phyloP scores from a whole-genome alignment of 2,797 vertebrate genomes.

The Sebastes kiyomatsui region DNA sequence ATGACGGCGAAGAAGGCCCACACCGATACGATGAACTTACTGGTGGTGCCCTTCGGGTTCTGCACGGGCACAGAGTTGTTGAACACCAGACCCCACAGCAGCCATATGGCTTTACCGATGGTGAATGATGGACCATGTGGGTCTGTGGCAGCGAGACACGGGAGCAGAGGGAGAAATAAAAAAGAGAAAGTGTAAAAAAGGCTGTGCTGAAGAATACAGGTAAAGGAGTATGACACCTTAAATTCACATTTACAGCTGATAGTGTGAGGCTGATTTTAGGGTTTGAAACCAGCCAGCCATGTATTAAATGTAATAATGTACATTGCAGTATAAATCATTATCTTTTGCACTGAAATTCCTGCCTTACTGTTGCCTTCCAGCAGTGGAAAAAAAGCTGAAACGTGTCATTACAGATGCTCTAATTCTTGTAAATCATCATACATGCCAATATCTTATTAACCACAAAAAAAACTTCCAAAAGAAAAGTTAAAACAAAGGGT shows the following conservation, averaged over 20 bases:
- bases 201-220: background rate
- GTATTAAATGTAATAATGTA: background rate
- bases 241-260: constrained; percentile 3
- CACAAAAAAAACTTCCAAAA: background rate
- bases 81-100: constrained; percentile 98
- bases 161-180: background rate
- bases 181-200: background rate
- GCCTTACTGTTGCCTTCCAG: background rate
- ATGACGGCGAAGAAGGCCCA: constrained; percentile 99
- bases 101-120: constrained; percentile 96
- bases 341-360: background rate
- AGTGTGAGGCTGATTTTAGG: background rate
- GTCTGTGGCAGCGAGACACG: constrained; percentile 77
- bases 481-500: background rate
- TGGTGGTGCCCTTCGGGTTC: constrained; percentile 97
- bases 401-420: background rate
- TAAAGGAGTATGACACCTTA: background rate
- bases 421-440: background rate
- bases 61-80: constrained; percentile 99
- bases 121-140: constrained; percentile 98
- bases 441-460: background rate
- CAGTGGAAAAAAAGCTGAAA: background rate
- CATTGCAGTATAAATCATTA: background rate
- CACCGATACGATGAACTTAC: constrained; percentile 98
- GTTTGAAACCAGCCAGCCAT: background rate